Percentiles rank a stretch among this genome's conserved stretches.
Evolutionary conservation across 2,797 vertebrate species (phyloP).

Genomic region (Galagoides demidoff): DNA sequence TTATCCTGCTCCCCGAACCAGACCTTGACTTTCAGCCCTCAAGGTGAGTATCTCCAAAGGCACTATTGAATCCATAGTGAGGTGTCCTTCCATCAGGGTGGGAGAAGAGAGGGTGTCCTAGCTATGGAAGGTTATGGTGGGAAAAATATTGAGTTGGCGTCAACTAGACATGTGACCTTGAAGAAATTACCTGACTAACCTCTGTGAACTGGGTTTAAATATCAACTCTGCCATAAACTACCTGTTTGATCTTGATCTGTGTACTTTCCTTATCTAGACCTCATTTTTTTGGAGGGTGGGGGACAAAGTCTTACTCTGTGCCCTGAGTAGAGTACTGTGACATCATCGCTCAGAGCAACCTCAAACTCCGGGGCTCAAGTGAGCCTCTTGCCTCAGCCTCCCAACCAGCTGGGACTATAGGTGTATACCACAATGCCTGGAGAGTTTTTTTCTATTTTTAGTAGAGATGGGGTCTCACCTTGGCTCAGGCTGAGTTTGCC

Average conservation of each 20-base stretch:
- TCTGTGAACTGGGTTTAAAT: slow-evolving; percentile 16
- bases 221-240: background rate
- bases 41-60: background rate
- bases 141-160: background rate
- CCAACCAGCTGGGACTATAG: no score
- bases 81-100: background rate
- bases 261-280: background rate
- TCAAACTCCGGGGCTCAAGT: no score
- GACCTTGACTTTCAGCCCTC: background rate
- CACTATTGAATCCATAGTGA: background rate
- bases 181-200: background rate
- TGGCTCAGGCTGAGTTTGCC: no score
- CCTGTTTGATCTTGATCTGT: background rate
- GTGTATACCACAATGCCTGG: no score
- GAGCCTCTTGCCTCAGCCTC: no score
- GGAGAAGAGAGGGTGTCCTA: background rate
- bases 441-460: no score
- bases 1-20: background rate
- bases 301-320: no score
- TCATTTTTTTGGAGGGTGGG: background rate
- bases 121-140: background rate
- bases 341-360: no score
- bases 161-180: background rate
- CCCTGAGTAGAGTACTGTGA: no score
- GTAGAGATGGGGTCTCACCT: no score